These are phyloP conservation scores for Heliconius ismenius DNA, from an alignment of 2,888 invertebrate genomes.

Conservation along the genomic window DNA sequence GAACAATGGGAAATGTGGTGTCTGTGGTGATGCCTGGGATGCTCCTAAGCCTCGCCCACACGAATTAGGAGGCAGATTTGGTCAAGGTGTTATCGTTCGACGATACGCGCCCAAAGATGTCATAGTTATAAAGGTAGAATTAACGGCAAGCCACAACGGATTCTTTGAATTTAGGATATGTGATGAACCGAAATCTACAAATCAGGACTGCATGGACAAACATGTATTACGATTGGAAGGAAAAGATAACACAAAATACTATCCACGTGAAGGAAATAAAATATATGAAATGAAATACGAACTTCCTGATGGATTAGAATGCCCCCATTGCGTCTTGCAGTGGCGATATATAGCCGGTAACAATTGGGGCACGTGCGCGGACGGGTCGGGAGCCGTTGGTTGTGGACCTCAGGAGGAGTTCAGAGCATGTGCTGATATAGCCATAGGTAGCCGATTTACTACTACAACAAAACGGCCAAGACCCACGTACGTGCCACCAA, in stretches of 20 bases:
- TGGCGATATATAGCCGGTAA: constrained; percentile 95
- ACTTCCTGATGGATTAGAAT: constrained; percentile 84
- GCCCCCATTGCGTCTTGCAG: constrained; percentile 91
- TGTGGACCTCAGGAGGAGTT: constrained; percentile 95
- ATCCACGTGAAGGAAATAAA: constrained; percentile 89
- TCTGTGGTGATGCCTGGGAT: constrained; percentile 94
- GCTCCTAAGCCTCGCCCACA: constrained; percentile 86
- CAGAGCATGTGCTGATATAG: constrained; percentile 91
- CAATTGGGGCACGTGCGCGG: constrained; percentile 89
- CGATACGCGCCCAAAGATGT: constrained; percentile 86
- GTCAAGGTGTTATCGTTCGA: constrained; percentile 90
- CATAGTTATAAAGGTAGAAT: constrained; percentile 88
- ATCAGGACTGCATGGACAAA: constrained; percentile 89
- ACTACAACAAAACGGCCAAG: constrained; percentile 73
- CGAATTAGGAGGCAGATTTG: constrained; percentile 92
- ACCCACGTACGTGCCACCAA: constrained; percentile 71
- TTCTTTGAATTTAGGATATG: constrained; percentile 93
- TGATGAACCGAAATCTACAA: constrained; percentile 85
- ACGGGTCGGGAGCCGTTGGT: constrained; percentile 89
- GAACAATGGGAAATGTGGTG: constrained; percentile 92
- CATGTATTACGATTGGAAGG: constrained; percentile 83
- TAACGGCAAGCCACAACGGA: constrained; percentile 94
- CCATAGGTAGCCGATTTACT: constrained; percentile 83
- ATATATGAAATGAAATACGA: constrained; percentile 89
- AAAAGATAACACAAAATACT: constrained; percentile 83